These are phyloP conservation scores for Phaedon cochleariae DNA, from an alignment of 2,888 invertebrate species.

Conservation along the genomic window DNA sequence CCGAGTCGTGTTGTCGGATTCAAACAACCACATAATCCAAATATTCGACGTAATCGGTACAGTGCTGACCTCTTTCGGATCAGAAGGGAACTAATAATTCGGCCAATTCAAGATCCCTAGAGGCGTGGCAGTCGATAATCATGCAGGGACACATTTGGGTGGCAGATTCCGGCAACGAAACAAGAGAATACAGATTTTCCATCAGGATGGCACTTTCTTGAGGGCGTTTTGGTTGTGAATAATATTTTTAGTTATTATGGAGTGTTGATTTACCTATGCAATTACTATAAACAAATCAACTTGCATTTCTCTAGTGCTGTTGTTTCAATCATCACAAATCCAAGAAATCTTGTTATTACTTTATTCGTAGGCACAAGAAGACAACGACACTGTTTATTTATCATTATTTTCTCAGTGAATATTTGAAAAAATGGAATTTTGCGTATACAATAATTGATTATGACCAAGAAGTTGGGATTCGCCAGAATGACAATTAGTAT, in stretches of 20 bases:
- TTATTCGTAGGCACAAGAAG: too few relatives aligned
- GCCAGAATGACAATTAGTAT: too few relatives aligned
- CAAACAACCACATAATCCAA: slow-evolving; percentile 96
- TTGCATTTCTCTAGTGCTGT: slow-evolving; percentile 49
- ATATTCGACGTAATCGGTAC: slow-evolving; percentile 95
- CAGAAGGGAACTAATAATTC: slow-evolving; percentile 92
- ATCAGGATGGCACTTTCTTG: slow-evolving; percentile 93
- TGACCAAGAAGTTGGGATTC: too few relatives aligned
- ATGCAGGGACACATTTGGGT: slow-evolving; percentile 98
- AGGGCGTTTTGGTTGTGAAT: slow-evolving; percentile 88
- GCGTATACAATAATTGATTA: too few relatives aligned
- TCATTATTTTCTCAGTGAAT: too few relatives aligned
- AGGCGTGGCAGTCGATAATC: slow-evolving; percentile 97
- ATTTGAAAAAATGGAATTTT: too few relatives aligned
- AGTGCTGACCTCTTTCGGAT: slow-evolving; percentile 90
- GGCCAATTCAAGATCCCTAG: slow-evolving; percentile 97
- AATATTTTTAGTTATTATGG: slow-evolving; percentile 40
- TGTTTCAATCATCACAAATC: not conserved
- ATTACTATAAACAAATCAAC: slow-evolving; percentile 49
- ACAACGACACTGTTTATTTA: too few relatives aligned
- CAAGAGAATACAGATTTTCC: slow-evolving; percentile 97
- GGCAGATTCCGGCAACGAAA: slow-evolving; percentile 99
- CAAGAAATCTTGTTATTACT: not conserved
- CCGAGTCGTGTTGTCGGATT: slow-evolving; percentile 95
- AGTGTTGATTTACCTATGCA: slow-evolving; percentile 45